A percentile compares a stretch with the other conserved stretches of the same genome.
Conservation (phyloP, 2,888 invertebrate species). For the Eupelmus urozonus region DNA sequence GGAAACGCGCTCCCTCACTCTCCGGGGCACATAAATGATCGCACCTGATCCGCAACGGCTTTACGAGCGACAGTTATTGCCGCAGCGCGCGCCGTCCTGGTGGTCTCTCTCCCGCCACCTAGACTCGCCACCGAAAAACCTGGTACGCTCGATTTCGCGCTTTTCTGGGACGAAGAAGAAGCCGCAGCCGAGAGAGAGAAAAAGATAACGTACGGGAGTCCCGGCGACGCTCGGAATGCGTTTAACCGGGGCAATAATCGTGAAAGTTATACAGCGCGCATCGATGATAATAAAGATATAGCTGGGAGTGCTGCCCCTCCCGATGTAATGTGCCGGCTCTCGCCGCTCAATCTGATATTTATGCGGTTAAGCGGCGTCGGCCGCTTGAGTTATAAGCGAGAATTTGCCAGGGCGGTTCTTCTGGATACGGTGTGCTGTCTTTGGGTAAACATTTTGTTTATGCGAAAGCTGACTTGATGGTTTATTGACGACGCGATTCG, state of each 20-base stretch:
- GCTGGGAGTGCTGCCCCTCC: neutral
- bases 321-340: slow-evolving; percentile 5
- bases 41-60: neutral
- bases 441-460: no score
- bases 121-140: no score
- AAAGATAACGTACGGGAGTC: neutral
- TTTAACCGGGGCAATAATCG: slow-evolving; percentile 21
- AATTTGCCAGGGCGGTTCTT: slow-evolving; percentile 7
- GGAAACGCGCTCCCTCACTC: no score
- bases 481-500: no score
- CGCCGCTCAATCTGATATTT: slow-evolving; percentile 34
- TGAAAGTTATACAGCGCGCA: slow-evolving; percentile 18
- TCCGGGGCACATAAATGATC: neutral
- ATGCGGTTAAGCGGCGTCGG: slow-evolving; percentile 7
- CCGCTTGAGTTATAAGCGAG: slow-evolving; percentile 17
- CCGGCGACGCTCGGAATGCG: neutral
- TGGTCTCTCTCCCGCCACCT: neutral
- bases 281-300: slow-evolving; percentile 38
- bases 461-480: no score
- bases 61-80: slow-evolving; percentile 30
- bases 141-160: neutral
- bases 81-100: no score
- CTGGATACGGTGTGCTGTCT: no score
- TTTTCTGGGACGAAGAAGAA: neutral
- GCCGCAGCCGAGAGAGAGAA: neutral